These are phyloP conservation scores for Latrodectus elegans DNA, from an alignment of 2,888 invertebrate genomes.

Conservation along the genomic window DNA sequence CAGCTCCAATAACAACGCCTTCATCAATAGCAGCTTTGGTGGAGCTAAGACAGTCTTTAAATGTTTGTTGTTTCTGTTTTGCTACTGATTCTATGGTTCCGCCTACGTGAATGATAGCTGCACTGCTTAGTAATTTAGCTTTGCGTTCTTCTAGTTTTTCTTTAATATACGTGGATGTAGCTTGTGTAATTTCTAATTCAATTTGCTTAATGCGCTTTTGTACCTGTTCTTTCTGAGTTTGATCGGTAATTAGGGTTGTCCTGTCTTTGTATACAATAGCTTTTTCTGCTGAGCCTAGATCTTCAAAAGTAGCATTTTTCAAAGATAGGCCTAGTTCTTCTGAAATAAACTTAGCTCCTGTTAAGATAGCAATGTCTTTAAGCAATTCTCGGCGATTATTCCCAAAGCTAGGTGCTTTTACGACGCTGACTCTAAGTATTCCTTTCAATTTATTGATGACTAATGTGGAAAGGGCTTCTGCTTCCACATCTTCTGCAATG, in stretches of 20 bases:
- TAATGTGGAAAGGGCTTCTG: conserved; percentile 77
- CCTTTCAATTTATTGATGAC: conserved; percentile 77
- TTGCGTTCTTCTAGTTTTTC: conserved; percentile 78
- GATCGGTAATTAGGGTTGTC: conserved; percentile 76
- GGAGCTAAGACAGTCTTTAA: no score
- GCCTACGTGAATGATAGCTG: conserved; percentile 77
- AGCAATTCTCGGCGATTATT: conserved; percentile 77
- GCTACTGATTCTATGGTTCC: conserved; percentile 71
- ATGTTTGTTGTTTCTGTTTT: no score
- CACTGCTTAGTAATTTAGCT: conserved; percentile 77
- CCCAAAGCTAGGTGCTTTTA: conserved; percentile 78
- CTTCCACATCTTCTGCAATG: conserved; percentile 78
- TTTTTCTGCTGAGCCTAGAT: conserved; percentile 77
- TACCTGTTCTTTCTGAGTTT: conserved; percentile 76
- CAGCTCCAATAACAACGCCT: no score
- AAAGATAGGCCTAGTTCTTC: conserved; percentile 77
- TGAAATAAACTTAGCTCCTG: conserved; percentile 77
- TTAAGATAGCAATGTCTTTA: conserved; percentile 77
- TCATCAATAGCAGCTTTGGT: no score
- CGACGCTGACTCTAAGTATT: conserved; percentile 77
- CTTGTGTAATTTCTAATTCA: conserved; percentile 76
- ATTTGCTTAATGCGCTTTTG: conserved; percentile 76
- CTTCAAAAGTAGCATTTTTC: conserved; percentile 76
- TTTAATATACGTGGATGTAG: conserved; percentile 77
- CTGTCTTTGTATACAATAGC: conserved; percentile 78